These are phyloP conservation scores for Scleropages formosus DNA, from an alignment of 2,797 vertebrate genomes.

Conservation along the genomic window DNA sequence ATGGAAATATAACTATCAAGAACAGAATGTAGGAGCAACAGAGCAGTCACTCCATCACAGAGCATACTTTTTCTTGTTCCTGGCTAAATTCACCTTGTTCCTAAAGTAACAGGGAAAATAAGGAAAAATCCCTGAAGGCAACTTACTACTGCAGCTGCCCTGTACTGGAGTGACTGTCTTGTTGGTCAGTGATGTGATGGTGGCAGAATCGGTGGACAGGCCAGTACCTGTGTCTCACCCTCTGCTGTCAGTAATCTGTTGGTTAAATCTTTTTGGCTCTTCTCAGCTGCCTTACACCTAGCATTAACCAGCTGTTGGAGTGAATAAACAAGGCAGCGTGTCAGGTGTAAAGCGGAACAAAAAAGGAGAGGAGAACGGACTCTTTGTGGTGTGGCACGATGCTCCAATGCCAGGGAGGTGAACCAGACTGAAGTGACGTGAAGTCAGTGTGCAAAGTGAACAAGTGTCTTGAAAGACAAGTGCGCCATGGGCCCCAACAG, in stretches of 20 bases:
- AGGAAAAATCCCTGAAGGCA: neutral
- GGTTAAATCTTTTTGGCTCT: slow-evolving; percentile 99
- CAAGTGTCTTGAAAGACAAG: slow-evolving; percentile 47
- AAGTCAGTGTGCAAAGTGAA: slow-evolving; percentile 53
- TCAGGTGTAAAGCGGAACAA: slow-evolving; percentile 27
- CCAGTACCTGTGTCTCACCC: slow-evolving; percentile 94
- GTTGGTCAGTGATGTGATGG: slow-evolving; percentile 11
- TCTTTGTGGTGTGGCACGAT: slow-evolving; percentile 39
- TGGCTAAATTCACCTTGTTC: neutral
- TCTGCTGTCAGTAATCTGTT: slow-evolving; percentile 99
- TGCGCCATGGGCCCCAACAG: neutral
- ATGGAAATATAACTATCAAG: slow-evolving; percentile 29
- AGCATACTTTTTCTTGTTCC: neutral
- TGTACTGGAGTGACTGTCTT: slow-evolving; percentile 59
- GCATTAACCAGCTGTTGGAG: slow-evolving; percentile 89
- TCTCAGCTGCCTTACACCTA: slow-evolving; percentile 95
- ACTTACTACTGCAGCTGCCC: slow-evolving; percentile 43
- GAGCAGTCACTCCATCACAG: slow-evolving; percentile 47
- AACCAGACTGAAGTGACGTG: slow-evolving; percentile 30
- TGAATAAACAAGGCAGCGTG: slow-evolving; percentile 28
- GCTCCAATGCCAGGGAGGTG: slow-evolving; percentile 46
- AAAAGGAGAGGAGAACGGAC: slow-evolving; percentile 52
- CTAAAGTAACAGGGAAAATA: neutral
- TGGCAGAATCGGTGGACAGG: slow-evolving; percentile 33
- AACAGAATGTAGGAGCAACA: slow-evolving; percentile 28